These are phyloP conservation scores for Caenorhabditis latens DNA, from an alignment of 1,140 invertebrate species.

Conservation along the genomic window DNA sequence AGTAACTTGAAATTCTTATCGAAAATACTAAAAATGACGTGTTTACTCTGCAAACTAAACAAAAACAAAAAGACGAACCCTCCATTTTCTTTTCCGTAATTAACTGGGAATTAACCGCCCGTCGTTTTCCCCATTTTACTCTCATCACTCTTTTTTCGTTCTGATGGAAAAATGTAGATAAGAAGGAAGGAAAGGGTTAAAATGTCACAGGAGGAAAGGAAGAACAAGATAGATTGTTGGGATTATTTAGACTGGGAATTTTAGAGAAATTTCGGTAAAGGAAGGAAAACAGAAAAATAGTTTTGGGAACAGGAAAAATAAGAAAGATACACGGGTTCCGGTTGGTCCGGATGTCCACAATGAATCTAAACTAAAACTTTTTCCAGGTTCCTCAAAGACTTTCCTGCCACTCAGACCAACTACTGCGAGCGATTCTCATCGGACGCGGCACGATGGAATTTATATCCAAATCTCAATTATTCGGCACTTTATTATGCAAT, in stretches of 20 bases:
- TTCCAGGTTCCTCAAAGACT: slow-evolving; percentile 76
- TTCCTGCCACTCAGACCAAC: slow-evolving; percentile 67
- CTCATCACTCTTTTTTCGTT: no score
- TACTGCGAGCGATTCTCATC: slow-evolving; percentile 71
- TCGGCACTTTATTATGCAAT: slow-evolving; percentile 79
- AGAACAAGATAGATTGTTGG: background rate
- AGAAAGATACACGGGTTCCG: background rate
- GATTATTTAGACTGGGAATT: no score
- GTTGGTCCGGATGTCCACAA: no score
- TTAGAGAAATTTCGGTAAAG: no score
- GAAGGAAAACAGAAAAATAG: background rate
- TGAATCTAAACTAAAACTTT: background rate
- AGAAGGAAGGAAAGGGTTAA: background rate
- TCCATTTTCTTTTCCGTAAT: no score
- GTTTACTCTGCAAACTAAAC: no score
- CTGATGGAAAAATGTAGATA: no score
- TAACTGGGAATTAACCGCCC: no score
- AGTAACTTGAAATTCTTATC: no score
- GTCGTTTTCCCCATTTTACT: no score
- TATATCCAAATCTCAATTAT: slow-evolving; percentile 77
- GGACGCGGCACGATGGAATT: slow-evolving; percentile 67
- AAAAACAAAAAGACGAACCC: no score
- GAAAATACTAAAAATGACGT: no score
- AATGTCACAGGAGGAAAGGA: background rate
- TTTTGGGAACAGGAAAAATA: background rate